Evolutionary conservation across 1,140 invertebrate species (phyloP), one percentile per base, ranked within the genome.

Genomic region (Philopotamus ludificatus): DNA sequence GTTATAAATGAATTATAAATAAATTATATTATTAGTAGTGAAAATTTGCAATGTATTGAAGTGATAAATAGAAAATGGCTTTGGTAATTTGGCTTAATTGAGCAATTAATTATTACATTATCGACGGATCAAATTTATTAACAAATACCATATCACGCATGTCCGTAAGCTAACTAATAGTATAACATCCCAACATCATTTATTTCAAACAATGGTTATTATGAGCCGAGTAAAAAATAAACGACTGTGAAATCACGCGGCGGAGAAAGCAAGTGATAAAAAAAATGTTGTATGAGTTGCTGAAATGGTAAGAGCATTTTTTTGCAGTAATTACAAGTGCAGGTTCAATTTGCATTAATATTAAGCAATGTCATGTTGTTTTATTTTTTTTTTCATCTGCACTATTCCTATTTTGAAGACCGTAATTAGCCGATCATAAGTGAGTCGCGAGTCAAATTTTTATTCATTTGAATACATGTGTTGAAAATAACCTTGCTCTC

Each of bases 281-380:
- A 12, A 34, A 34, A 34, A 34, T 7, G 12, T 4, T 34, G 28
- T 34, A 34, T 34, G 28, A 34, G 28, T 34, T 34, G 28, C 28
- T 34, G 28, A 34, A 34, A 34, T 34, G 28, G 28, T 34, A 34
- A 34, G 28, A 34, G 28, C 28, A 50, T 41, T 57, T 57, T 57
- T 57, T 57, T 55, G 51, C 51, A 12, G 51, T 25, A 9, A 34
- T 55, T 55, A 55, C 23, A 25, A 39, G 3, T 55, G 51, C 51
- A 57, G 54, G 54, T 42, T 57, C n/a, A 21, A 57, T 57, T 57
- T 57, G 54, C 54, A 57, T 57, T 57, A 2, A 42, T 57, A 39
- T 57, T 57, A 15, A 39, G 18, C 54, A 39, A 42, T 39, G 54
- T 57, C 54, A 57, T 57, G 54, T 42, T 22, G 26, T 57, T 42